These are phyloP conservation scores for Pyrgus malvae DNA, from an alignment of 2,888 invertebrate genomes.

Conservation along the genomic window DNA sequence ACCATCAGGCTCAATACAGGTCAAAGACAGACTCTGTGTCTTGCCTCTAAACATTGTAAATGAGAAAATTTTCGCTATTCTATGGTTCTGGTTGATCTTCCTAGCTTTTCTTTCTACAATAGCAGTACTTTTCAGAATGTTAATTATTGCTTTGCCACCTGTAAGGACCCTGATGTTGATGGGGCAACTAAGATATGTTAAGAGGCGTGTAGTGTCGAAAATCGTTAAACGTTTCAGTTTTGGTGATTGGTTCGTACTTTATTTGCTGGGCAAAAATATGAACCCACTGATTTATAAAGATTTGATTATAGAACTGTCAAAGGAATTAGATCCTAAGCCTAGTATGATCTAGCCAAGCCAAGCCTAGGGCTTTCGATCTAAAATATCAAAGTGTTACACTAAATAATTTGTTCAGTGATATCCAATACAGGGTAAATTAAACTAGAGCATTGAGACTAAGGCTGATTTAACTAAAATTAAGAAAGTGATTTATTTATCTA, in stretches of 20 bases:
- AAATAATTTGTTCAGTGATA: background rate
- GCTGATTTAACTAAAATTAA: constrained; percentile 17
- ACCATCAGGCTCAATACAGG: constrained; percentile 80
- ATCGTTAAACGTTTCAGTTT: constrained; percentile 80
- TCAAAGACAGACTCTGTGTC: constrained; percentile 86
- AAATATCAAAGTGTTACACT: too few relatives aligned
- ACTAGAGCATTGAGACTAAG: constrained; percentile 1
- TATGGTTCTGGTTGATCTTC: constrained; percentile 88
- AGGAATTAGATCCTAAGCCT: constrained; percentile 58
- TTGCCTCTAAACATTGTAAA: constrained; percentile 89
- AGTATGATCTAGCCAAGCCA: constrained; percentile 47
- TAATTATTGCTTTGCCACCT: constrained; percentile 79
- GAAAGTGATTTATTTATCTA: constrained; percentile 6
- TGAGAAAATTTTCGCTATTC: constrained; percentile 88
- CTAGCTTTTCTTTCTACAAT: constrained; percentile 83
- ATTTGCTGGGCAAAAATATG: constrained; percentile 89
- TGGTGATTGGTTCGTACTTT: constrained; percentile 90
- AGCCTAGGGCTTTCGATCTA: background rate
- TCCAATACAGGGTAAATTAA: constrained; percentile 3
- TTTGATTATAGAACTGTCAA: constrained; percentile 79
- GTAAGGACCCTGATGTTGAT: constrained; percentile 83
- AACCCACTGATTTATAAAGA: constrained; percentile 86
- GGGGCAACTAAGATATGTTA: constrained; percentile 81
- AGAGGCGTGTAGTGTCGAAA: constrained; percentile 73
- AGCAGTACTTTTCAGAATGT: constrained; percentile 84